Conservation (phyloP, 1,140 invertebrate species). For the Thaumatotibia leucotreta region DNA sequence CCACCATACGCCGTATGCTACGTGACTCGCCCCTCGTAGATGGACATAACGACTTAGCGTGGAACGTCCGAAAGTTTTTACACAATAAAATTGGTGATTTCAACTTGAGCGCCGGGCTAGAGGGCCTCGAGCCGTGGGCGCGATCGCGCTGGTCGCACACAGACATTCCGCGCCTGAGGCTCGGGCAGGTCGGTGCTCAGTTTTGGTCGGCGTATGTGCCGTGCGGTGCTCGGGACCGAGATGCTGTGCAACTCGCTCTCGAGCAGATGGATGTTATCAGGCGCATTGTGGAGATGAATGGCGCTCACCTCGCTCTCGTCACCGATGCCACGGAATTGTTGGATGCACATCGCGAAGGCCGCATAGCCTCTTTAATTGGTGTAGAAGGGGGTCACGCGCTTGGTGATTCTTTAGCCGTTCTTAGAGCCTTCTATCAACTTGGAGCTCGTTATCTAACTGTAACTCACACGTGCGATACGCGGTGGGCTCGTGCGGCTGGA, state of each 20-base stretch:
- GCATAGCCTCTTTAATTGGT: conserved; percentile 89
- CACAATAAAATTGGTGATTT: conserved; percentile 89
- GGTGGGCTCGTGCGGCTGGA: conserved; percentile 81
- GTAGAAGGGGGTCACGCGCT: conserved; percentile 92
- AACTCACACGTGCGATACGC: conserved; percentile 88
- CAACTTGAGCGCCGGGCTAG: conserved; percentile 87
- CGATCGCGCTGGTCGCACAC: conserved; percentile 90
- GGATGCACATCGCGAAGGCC: conserved; percentile 84
- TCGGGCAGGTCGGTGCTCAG: conserved; percentile 90
- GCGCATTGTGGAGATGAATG: conserved; percentile 87
- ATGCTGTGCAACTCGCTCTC: conserved; percentile 90
- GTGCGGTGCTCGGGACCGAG: conserved; percentile 87
- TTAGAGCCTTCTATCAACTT: conserved; percentile 89
- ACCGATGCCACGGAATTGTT: conserved; percentile 84
- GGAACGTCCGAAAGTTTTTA: conserved; percentile 88
- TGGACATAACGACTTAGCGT: conserved; percentile 93
- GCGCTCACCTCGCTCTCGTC: conserved; percentile 83
- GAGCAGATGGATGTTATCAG: conserved; percentile 94
- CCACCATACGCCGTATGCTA: conserved; percentile 77
- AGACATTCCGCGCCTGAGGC: conserved; percentile 88
- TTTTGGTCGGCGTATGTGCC: conserved; percentile 90
- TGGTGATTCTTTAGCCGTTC: conserved; percentile 88
- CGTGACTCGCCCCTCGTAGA: conserved; percentile 80
- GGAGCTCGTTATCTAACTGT: conserved; percentile 89
- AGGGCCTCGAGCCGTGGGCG: conserved; percentile 86